phyloP scores from a whole-genome alignment of 2,113 vertebrate genomes.

The Raja brachyura region DNA sequence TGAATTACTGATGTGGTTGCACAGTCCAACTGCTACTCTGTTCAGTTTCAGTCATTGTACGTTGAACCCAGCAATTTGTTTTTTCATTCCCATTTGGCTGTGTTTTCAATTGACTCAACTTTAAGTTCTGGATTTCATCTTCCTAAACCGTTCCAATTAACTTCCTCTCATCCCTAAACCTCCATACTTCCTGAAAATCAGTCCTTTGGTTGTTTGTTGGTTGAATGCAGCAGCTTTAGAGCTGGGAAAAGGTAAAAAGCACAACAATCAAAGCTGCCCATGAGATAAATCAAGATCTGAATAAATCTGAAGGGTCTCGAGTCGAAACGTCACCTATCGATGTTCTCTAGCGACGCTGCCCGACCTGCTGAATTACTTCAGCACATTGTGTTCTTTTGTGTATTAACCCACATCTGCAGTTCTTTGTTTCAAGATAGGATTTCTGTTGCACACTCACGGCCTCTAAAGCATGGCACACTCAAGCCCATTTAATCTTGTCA shows the following conservation, averaged over 20 bases:
- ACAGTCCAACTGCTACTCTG: neutral
- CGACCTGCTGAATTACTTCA: too few species aligned
- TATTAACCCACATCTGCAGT: too few species aligned
- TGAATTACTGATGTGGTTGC: neutral
- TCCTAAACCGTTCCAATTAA: neutral
- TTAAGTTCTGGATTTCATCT: neutral
- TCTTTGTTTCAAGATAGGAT: neutral
- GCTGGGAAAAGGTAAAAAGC: too few species aligned
- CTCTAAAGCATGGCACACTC: neutral
- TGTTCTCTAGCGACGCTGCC: too few species aligned
- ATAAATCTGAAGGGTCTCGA: neutral
- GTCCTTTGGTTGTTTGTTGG: neutral
- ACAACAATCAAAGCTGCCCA: neutral
- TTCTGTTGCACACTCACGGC: neutral
- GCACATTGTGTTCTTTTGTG: too few species aligned
- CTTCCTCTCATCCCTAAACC: neutral
- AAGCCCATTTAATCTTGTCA: neutral
- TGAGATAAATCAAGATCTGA: too few species aligned
- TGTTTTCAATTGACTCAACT: neutral
- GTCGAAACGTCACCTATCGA: too few species aligned
- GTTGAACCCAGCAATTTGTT: neutral
- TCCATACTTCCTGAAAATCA: neutral
- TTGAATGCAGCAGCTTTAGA: neutral
- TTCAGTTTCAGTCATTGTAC: neutral
- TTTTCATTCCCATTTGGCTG: neutral